phyloP scores from a whole-genome alignment of 2,113 vertebrate genomes.

The Vireo altiloquus region DNA sequence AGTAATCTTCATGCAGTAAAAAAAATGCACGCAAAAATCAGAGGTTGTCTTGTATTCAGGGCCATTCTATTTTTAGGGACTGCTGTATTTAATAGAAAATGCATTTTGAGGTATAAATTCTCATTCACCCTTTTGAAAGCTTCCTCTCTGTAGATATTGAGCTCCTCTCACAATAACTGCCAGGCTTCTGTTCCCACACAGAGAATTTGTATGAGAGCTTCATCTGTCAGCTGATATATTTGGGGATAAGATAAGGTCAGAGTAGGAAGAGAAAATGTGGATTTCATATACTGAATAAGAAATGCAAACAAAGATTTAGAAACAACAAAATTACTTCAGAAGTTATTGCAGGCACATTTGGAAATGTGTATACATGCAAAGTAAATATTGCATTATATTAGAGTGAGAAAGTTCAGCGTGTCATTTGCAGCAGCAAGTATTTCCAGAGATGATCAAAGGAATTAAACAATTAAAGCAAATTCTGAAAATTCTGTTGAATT shows the following conservation, averaged over 20 bases:
- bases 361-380: not conserved
- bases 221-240: not conserved
- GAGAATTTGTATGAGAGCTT: not conserved
- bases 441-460: not conserved
- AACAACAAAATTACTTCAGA: not conserved
- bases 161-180: slow-evolving; percentile 10
- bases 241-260: not conserved
- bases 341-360: not conserved
- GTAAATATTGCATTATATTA: not conserved
- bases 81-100: slow-evolving; percentile 7
- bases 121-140: slow-evolving; percentile 6
- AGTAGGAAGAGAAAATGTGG: not conserved
- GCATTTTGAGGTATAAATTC: not conserved
- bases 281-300: not conserved
- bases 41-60: not conserved
- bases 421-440: not conserved
- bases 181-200: not conserved
- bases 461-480: not conserved
- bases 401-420: not conserved
- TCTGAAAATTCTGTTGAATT: not conserved
- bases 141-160: not conserved
- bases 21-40: not conserved
- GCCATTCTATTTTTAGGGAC: slow-evolving; percentile 2
- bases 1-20: not conserved
- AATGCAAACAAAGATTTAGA: slow-evolving; percentile 4